Percentiles rank a stretch among this genome's conserved stretches.
Conservation (phyloP, 2,113 vertebrate species). For the Lagenorhynchus albirostris region DNA sequence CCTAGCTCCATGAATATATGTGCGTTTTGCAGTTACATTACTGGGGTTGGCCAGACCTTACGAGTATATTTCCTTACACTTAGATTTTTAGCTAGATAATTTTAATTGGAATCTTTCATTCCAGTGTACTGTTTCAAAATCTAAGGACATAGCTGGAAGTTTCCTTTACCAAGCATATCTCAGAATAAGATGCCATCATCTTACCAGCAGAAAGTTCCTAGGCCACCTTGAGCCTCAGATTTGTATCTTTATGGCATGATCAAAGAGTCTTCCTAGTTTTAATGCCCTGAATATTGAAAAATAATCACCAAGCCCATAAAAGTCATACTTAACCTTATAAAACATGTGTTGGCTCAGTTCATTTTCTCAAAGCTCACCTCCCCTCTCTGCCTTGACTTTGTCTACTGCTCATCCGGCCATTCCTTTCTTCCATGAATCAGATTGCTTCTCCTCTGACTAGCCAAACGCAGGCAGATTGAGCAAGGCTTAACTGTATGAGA, state of each 20-base stretch:
- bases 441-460: not conserved
- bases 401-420: not conserved
- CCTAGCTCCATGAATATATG: not conserved
- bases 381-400: not conserved
- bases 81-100: not conserved
- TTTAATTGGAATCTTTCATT: not conserved
- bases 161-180: not conserved
- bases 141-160: not conserved
- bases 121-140: not conserved
- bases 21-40: not conserved
- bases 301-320: not conserved
- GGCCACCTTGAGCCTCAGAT: not conserved
- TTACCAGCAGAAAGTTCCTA: not conserved
- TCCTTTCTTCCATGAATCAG: not conserved
- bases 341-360: not conserved
- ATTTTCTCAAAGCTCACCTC: not conserved
- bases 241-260: conserved; percentile 1
- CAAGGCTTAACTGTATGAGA: not conserved
- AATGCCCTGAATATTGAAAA: not conserved
- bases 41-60: not conserved
- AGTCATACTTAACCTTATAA: not conserved
- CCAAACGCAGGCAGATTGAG: not conserved
- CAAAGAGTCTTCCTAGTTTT: not conserved
- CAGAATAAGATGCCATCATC: not conserved
- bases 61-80: not conserved